Evolutionary conservation across 92 coral and sea anemone genomes (phyloP).

Genomic region (Diadumene lineata): DNA sequence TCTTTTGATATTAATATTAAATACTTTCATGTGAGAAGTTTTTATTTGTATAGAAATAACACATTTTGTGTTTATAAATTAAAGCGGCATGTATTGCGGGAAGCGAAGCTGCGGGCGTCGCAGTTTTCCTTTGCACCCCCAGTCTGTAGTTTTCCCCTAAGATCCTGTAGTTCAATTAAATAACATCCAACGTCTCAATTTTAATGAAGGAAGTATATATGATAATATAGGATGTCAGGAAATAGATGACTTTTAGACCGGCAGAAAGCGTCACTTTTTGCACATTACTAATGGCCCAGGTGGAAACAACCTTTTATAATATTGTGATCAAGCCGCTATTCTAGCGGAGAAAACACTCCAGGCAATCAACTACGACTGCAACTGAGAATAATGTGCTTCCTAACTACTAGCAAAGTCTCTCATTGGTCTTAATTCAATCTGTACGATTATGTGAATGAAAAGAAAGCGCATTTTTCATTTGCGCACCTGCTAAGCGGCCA

Average conservation of each 20-base stretch:
- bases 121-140: constrained; percentile 7
- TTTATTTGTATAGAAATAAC: too few relatives aligned
- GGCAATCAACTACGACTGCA: constrained; percentile 36
- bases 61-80: too few relatives aligned
- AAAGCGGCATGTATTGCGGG: too few relatives aligned
- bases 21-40: too few relatives aligned
- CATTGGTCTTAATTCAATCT: constrained; percentile 41
- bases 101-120: not conserved
- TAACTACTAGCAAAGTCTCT: constrained; percentile 26
- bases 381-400: constrained; percentile 39
- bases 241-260: constrained; percentile 24
- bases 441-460: constrained; percentile 24
- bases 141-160: not conserved
- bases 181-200: constrained; percentile 14
- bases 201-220: constrained; percentile 36
- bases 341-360: constrained; percentile 20
- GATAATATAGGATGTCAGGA: constrained; percentile 29
- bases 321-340: constrained; percentile 23
- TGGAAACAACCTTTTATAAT: constrained; percentile 8
- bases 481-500: constrained; percentile 12
- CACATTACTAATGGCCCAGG: constrained; percentile 35
- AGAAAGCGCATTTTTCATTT: constrained; percentile 10
- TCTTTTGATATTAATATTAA: too few relatives aligned
- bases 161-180: constrained; percentile 14
- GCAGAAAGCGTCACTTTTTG: constrained; percentile 29